Conservation (phyloP, 35 echinoderm and acorn worm genomes). For the Amphiura filiformis region DNA sequence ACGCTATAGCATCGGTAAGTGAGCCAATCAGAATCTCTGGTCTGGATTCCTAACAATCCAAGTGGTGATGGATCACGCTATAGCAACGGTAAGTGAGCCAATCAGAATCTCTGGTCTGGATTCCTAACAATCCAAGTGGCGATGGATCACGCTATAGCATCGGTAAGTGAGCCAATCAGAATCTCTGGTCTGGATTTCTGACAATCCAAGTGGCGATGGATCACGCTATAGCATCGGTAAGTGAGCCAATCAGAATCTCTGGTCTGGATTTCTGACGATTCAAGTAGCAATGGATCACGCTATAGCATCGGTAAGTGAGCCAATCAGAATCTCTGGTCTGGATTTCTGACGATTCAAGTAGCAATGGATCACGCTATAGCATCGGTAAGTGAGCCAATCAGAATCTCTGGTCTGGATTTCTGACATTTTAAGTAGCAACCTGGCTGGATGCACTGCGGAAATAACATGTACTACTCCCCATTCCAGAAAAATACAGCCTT, state of each 20-base stretch:
- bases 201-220: background rate
- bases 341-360: background rate
- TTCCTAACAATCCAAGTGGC: background rate
- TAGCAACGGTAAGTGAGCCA: background rate
- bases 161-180: background rate
- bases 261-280: constrained; percentile 43
- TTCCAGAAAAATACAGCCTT: no score
- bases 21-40: no score
- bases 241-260: constrained; percentile 37
- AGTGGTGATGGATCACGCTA: background rate
- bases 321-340: background rate
- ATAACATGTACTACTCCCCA: background rate
- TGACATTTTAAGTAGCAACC: background rate
- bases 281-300: constrained; percentile 49
- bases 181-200: no score
- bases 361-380: background rate
- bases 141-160: background rate
- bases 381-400: background rate
- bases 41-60: no score
- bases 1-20: background rate
- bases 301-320: constrained; percentile 50
- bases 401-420: background rate
- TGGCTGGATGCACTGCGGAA: background rate
- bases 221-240: background rate
- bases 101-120: background rate